Evolutionary conservation across 2,797 vertebrate genomes (phyloP), one percentile per base, ranked within the genome.

Genomic region (Chrosomus eos): DNA sequence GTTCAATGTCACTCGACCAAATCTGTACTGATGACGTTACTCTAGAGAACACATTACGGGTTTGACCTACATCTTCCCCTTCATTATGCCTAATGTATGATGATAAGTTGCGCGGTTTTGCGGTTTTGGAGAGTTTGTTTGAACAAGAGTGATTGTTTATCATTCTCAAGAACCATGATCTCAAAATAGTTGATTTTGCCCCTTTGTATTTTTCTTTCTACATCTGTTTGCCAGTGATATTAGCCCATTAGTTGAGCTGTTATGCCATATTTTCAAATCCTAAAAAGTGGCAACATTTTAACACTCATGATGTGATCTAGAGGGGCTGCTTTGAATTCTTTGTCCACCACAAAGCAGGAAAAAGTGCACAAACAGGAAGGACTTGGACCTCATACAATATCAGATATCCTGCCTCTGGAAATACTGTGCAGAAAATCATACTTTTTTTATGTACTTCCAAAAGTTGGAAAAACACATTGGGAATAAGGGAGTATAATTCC

Each of bases 331-430:
- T 48, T 45, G 19, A 78, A 70, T 84, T 71, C 51, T 84, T 78
- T 55, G 62, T 70, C 48, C 38, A 58, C 66, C 72, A n/a, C 38
- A 36, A 78, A 62, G 38, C 51, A 62, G 66, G 31, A 33, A 71
- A 84, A 70, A 84, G 74, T 45, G 38, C 74, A 58, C 64, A 78
- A 84, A 84, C 64, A 84, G 74, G 82, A 84, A 71, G 51, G 51
- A 78, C 74, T 45, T 70, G 82, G 82, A 43, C 36, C 74, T 84
- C 82, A 36, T 60, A 28, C 51, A 71, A 45, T 70, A 36, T 84
- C 51, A 48, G 38, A 84, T 84, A 60, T 71, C 74, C 58, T 68
- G 48, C 33, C 48, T 78, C 26, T 70, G 74, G 51, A 70, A 43
- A 53, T 78, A 78, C 62, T 60, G 62, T 40, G 36, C 19, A 18